phyloP scores from a whole-genome alignment of 1,140 invertebrate species.

The Propsilocerus akamusi region DNA sequence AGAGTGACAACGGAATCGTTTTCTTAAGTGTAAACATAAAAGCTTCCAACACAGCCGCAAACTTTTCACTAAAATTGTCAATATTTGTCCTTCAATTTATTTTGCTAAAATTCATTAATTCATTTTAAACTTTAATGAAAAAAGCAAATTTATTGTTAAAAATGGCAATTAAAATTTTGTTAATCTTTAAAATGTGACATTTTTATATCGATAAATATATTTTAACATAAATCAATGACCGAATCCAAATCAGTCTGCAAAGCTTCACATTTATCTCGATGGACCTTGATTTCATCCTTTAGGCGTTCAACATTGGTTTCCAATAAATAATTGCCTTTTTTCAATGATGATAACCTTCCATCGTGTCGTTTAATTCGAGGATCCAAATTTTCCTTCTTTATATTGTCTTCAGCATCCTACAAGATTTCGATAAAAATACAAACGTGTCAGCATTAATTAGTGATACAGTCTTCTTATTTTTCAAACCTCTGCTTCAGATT shows the following conservation, averaged over 20 bases:
- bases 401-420: conserved; percentile 38
- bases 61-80: too few relatives aligned
- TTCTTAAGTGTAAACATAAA: too few relatives aligned
- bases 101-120: not conserved
- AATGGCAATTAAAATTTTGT: too few relatives aligned
- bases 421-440: conserved; percentile 14
- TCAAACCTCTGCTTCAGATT: conserved; percentile 37
- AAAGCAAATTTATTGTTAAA: not conserved
- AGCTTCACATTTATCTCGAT: conserved; percentile 51
- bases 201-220: too few relatives aligned
- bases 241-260: conserved; percentile 70
- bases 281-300: conserved; percentile 65
- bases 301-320: conserved; percentile 69
- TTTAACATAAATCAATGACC: conserved; percentile 9
- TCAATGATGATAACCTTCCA: conserved; percentile 50
- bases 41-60: too few relatives aligned
- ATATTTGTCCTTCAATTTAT: too few relatives aligned
- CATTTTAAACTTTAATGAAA: not conserved
- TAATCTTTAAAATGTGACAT: too few relatives aligned
- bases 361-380: conserved; percentile 50
- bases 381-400: conserved; percentile 41
- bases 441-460: conserved; percentile 5
- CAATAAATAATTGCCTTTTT: conserved; percentile 69
- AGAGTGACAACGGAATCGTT: not conserved
- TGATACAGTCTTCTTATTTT: conserved; percentile 5